Base-by-base conservation (phyloP, 2,113 vertebrate species). In the Pollachius pollachius region DNA sequence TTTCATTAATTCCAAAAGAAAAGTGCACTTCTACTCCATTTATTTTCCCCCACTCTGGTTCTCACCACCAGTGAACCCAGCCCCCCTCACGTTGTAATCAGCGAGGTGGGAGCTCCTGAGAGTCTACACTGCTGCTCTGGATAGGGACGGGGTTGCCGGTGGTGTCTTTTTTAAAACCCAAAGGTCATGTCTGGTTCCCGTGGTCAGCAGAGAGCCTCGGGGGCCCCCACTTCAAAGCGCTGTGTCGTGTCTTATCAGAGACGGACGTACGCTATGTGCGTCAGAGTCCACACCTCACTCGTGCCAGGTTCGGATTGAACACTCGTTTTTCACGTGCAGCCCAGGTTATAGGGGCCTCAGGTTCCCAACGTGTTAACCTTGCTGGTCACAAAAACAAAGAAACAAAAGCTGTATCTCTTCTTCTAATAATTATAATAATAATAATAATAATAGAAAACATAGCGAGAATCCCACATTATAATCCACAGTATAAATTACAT, bases 401-500 rank as follows among this genome's bases (percentile, higher is more conserved):
- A 62, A 62, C 15, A 15, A 62, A 60, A 62, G 96, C 93, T 95
- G 97, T 93, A 91, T 77, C 83, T 87, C 92, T 93, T 25, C 92
- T 84, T 87, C 80, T 34, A 48, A 48, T 48, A 48, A 48, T 48
- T 12, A 48, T 48, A 48, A 48, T 48, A 48, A 48, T 48, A 48
- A 48, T 85, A 83, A 90, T 90, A 91, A 81, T 93, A 94, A 96
- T 96, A 98, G 92, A 97, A 97, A 99, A 97, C 94, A 96, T 96
- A 96, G 94, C 94, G 93, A 94, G 92, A 96, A 95, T 94, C 92
- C 94, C 94, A 94, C 95, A 94, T 96, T 94, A 94, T 96, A 94
- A 95, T 97, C 97, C 95, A 97, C 93, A 93, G 94, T 98, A 99
- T 98, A 98, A 98, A 98, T 98, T 92, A 92, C 89, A 90, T 88